phyloP scores from a whole-genome alignment of 2,113 vertebrate genomes.

The Chaetura pelagica region DNA sequence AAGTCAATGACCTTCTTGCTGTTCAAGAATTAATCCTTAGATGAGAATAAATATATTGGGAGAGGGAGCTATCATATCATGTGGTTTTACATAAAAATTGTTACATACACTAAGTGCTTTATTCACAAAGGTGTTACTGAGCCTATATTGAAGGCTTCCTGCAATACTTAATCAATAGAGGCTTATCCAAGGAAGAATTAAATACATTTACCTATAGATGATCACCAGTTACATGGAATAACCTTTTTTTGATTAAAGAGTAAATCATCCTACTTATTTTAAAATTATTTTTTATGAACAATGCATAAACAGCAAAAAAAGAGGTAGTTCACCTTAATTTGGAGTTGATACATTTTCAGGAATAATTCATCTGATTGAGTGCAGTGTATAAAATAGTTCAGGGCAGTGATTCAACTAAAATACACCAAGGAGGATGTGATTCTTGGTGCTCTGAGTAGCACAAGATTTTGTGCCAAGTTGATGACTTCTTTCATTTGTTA shows the following conservation, averaged over 20 bases:
- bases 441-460: not conserved
- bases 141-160: not conserved
- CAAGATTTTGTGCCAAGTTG: not conserved
- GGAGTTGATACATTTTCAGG: not conserved
- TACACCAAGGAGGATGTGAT: not conserved
- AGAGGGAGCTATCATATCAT: not conserved
- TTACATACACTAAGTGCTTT: not conserved
- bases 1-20: not conserved
- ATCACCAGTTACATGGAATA: not conserved
- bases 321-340: not conserved
- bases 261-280: not conserved
- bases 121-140: not conserved
- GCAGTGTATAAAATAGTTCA: not conserved
- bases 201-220: not conserved
- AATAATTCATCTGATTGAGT: not conserved
- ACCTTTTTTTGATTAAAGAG: not conserved
- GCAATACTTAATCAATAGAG: not conserved
- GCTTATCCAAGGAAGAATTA: not conserved
- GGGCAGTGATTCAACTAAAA: not conserved
- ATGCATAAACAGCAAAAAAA: not conserved
- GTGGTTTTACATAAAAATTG: not conserved
- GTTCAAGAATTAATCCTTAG: not conserved
- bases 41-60: not conserved
- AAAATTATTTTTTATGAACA: not conserved
- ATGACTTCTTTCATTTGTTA: not conserved